Evolutionary conservation across 2,797 vertebrate species (phyloP).

Genomic region (Sebastes cheni): DNA sequence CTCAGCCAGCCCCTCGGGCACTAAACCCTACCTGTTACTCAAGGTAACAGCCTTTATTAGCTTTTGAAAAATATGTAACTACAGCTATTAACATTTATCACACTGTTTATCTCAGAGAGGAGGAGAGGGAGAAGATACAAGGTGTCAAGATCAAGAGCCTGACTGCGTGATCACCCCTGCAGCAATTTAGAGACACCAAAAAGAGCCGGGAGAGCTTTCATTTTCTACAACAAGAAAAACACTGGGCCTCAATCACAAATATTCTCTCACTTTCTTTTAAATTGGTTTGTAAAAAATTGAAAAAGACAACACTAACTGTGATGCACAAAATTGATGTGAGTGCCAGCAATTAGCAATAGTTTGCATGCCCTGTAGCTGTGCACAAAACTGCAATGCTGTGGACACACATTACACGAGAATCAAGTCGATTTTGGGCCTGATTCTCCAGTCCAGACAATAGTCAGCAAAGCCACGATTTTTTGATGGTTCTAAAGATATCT

Average conservation of each 20-base stretch:
- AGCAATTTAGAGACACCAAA: slow-evolving; percentile 36
- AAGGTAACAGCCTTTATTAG: slow-evolving; percentile 70
- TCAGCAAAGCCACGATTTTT: not conserved
- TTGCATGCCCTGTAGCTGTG: not conserved
- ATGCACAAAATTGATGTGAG: not conserved
- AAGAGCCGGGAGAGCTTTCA: not conserved
- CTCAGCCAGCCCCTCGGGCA: slow-evolving; percentile 56
- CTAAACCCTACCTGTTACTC: slow-evolving; percentile 62
- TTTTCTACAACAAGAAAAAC: slow-evolving; percentile 12
- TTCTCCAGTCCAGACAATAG: not conserved
- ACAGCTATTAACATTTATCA: slow-evolving; percentile 71
- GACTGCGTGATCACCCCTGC: slow-evolving; percentile 33
- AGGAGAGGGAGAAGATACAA: slow-evolving; percentile 14
- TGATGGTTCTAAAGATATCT: not conserved
- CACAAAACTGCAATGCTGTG: not conserved
- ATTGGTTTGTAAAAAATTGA: not conserved
- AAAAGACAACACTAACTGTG: not conserved
- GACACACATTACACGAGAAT: not conserved
- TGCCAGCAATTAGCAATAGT: not conserved
- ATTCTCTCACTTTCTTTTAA: not conserved
- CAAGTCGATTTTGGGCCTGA: not conserved
- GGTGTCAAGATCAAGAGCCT: slow-evolving; percentile 57
- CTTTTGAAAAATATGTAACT: slow-evolving; percentile 73
- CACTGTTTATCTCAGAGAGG: slow-evolving; percentile 63
- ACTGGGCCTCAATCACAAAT: not conserved